A percentile compares a stretch with the other conserved stretches of the same genome.
These are phyloP conservation scores for Teinopalpus imperialis DNA, from an alignment of 2,888 invertebrate species.

Conservation along the genomic window DNA sequence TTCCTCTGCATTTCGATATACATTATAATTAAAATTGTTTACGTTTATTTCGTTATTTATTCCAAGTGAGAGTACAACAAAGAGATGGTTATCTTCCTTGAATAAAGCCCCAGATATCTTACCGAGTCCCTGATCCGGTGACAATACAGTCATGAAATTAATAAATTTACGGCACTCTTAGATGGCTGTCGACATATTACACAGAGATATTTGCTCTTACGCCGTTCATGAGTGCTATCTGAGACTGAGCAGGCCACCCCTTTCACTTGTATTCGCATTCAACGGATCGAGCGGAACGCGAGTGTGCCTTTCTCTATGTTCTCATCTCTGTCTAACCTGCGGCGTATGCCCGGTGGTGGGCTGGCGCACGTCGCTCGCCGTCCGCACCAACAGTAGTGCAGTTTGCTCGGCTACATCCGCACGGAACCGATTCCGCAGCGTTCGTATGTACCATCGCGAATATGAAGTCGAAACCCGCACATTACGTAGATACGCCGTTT, in stretches of 20 bases:
- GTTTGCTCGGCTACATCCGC: conserved; percentile 72
- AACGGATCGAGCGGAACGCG: conserved; percentile 71
- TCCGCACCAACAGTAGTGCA: conserved; percentile 69
- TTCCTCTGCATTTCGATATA: background rate
- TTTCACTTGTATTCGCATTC: conserved; percentile 76
- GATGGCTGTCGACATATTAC: conserved; percentile 4
- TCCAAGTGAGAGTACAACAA: background rate
- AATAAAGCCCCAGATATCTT: no score
- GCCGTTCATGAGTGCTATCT: conserved; percentile 47
- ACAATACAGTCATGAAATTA: background rate
- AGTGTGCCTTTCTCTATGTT: conserved; percentile 76
- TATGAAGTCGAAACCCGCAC: conserved; percentile 84
- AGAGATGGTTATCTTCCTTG: background rate
- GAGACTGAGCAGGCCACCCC: conserved; percentile 73
- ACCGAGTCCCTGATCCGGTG: no score
- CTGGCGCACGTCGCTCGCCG: conserved; percentile 53
- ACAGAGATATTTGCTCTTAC: conserved; percentile 49
- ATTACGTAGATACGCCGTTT: conserved; percentile 73
- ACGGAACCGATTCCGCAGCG: conserved; percentile 67
- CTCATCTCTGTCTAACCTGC: conserved; percentile 73
- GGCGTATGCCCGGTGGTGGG: conserved; percentile 62
- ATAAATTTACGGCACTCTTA: conserved; percentile 13
- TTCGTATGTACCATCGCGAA: conserved; percentile 78
- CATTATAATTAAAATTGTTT: background rate
- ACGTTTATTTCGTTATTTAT: no score